These are phyloP conservation scores for Pyrocephalus nanus DNA, from an alignment of 2,797 vertebrate species.

Conservation along the genomic window DNA sequence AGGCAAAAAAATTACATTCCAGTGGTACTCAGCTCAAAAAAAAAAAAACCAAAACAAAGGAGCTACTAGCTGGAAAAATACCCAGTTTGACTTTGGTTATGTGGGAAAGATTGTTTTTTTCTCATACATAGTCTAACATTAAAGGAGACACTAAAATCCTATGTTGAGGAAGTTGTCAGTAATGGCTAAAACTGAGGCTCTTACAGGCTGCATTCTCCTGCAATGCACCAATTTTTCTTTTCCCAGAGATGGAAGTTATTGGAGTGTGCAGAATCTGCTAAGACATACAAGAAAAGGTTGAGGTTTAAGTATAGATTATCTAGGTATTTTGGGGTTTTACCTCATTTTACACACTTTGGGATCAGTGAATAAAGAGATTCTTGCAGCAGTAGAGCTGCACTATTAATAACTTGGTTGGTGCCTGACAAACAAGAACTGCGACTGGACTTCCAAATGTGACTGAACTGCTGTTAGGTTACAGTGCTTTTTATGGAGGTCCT, in stretches of 20 bases:
- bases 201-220: neutral
- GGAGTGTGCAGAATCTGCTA: neutral
- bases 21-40: neutral
- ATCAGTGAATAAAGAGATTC: neutral
- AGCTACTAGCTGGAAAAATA: neutral
- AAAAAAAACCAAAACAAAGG: neutral
- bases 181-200: neutral
- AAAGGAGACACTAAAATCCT: constrained; percentile 4
- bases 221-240: constrained; percentile 8
- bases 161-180: neutral
- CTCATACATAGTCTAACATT: neutral
- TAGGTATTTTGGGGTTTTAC: neutral
- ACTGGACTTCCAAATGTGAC: neutral
- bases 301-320: neutral
- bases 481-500: neutral
- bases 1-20: neutral
- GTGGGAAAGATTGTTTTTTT: neutral
- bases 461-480: neutral
- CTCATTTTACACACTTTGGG: neutral
- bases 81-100: neutral
- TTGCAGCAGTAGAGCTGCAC: neutral
- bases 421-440: neutral
- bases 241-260: neutral
- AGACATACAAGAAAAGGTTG: neutral
- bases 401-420: neutral